phyloP scores from a whole-genome alignment of 2,797 vertebrate species.

The Argentina silus region DNA sequence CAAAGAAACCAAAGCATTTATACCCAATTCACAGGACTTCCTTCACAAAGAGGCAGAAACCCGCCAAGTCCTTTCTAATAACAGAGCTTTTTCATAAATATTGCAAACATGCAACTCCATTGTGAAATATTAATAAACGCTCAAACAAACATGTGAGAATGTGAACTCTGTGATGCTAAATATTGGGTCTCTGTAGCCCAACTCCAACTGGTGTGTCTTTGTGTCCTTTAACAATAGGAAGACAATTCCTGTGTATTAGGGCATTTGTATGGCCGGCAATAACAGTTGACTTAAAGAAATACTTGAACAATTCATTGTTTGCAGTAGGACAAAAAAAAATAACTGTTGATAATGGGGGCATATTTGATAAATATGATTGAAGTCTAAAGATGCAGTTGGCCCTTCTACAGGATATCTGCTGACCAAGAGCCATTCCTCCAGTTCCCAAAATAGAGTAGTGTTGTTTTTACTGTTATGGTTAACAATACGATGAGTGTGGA shows the following conservation, averaged over 20 bases:
- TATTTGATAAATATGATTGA: constrained; percentile 43
- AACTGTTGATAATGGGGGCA: constrained; percentile 33
- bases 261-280: constrained; percentile 52
- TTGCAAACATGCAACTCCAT: constrained; percentile 63
- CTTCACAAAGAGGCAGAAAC: constrained; percentile 46
- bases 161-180: constrained; percentile 43
- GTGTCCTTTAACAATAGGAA: constrained; percentile 56
- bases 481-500: constrained; percentile 13
- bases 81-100: constrained; percentile 66
- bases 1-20: constrained; percentile 41
- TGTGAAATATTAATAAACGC: constrained; percentile 74
- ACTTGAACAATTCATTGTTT: constrained; percentile 67
- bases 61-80: constrained; percentile 52
- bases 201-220: constrained; percentile 25
- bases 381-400: constrained; percentile 17
- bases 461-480: constrained; percentile 24
- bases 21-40: constrained; percentile 38
- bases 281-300: constrained; percentile 50
- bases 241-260: constrained; percentile 61
- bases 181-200: constrained; percentile 46
- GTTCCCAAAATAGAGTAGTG: constrained; percentile 20
- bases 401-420: constrained; percentile 2
- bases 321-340: constrained; percentile 23
- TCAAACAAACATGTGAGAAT: constrained; percentile 53
- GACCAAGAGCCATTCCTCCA: constrained; percentile 29